These are phyloP conservation scores for Naja naja DNA, from an alignment of 2,113 vertebrate genomes.

Conservation along the genomic window DNA sequence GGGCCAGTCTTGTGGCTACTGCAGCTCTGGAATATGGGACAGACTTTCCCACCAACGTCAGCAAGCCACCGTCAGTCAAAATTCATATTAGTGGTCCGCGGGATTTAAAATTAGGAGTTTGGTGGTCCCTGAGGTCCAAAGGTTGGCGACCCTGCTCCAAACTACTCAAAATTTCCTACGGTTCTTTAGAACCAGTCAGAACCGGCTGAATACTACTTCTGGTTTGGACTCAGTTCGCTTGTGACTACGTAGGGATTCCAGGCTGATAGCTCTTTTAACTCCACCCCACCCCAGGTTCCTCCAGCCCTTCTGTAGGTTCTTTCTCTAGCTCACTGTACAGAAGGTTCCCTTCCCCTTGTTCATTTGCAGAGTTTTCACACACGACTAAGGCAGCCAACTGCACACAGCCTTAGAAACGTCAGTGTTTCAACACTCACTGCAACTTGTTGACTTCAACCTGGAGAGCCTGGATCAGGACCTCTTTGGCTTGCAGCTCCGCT, in stretches of 20 bases:
- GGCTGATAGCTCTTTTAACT: background rate
- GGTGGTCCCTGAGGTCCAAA: no score
- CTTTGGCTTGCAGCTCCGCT: constrained; percentile 93
- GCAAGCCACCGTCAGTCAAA: no score
- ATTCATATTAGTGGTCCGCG: no score
- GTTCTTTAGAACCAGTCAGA: no score
- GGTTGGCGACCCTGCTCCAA: no score
- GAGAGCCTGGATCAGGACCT: constrained; percentile 82
- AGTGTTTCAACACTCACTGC: constrained; percentile 71
- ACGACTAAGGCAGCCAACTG: background rate
- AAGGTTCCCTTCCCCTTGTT: background rate
- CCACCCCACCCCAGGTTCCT: background rate
- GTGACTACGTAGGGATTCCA: background rate
- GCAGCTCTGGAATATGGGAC: no score
- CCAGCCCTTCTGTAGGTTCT: background rate
- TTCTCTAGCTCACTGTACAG: background rate
- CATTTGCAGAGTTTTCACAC: background rate
- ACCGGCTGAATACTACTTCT: no score
- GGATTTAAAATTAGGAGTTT: no score
- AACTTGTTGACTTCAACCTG: constrained; percentile 84
- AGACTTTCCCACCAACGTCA: no score
- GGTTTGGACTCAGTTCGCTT: background rate
- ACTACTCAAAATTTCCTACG: no score
- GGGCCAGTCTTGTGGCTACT: no score
- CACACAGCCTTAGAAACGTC: background rate